phyloP scores from a whole-genome alignment of 2,888 invertebrate species.

The Encarsia formosa region DNA sequence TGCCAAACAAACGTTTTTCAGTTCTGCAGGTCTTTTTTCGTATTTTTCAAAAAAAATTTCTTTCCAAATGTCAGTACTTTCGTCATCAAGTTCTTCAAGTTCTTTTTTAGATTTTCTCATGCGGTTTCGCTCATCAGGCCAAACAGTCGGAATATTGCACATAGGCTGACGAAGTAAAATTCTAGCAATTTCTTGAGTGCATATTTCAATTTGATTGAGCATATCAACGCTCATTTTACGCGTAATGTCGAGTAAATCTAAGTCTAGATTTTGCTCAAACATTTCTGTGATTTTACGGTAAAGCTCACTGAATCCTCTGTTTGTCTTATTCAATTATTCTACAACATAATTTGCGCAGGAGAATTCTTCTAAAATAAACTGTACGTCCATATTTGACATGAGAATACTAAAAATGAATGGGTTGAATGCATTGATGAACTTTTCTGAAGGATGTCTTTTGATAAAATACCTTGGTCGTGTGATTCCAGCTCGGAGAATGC shows the following conservation, averaged over 20 bases:
- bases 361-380: slow-evolving; percentile 30
- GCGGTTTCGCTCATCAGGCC: background rate
- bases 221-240: background rate
- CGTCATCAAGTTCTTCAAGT: background rate
- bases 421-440: slow-evolving; percentile 31
- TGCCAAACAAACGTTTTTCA: background rate
- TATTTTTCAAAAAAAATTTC: background rate
- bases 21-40: background rate
- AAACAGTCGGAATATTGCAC: background rate
- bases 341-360: slow-evolving; percentile 31
- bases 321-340: slow-evolving; percentile 33
- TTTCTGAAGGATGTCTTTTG: slow-evolving; percentile 27
- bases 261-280: background rate
- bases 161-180: background rate
- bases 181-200: background rate
- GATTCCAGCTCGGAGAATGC: slow-evolving; percentile 32
- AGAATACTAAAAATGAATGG: slow-evolving; percentile 30
- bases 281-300: background rate
- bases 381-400: slow-evolving; percentile 30
- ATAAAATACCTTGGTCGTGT: slow-evolving; percentile 26
- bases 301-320: slow-evolving; percentile 21
- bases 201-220: background rate
- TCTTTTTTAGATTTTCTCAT: background rate
- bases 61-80: background rate
- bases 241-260: background rate